Evolutionary conservation across 2,888 invertebrate genomes (phyloP).

Genomic region (Chromoteleia sp.): DNA sequence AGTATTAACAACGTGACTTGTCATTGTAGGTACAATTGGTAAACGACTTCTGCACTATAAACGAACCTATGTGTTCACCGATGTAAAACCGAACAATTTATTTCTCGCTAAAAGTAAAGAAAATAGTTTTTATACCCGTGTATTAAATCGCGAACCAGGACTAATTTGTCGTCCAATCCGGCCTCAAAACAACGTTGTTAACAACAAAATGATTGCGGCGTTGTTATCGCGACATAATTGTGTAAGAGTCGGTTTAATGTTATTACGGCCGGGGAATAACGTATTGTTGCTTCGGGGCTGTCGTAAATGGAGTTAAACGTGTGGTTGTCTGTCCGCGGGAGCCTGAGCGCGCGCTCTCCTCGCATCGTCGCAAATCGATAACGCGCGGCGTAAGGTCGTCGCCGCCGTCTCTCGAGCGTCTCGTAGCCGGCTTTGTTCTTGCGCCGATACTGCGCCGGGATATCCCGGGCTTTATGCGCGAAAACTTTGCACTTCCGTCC

Average conservation of each 20-base stretch:
- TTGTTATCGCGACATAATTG: conserved; percentile 46
- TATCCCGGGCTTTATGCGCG: conserved; percentile 67
- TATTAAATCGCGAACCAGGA: too few species aligned
- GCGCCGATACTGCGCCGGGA: conserved; percentile 69
- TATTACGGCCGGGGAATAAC: conserved; percentile 36
- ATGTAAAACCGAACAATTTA: too few species aligned
- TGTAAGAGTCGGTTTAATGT: conserved; percentile 38
- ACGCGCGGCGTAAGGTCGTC: conserved; percentile 72
- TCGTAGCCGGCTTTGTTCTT: conserved; percentile 73
- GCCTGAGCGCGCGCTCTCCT: conserved; percentile 62
- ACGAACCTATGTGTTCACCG: too few species aligned
- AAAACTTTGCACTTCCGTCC: conserved; percentile 55
- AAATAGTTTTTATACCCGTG: too few species aligned
- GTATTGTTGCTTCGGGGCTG: conserved; percentile 58
- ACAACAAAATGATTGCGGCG: conserved; percentile 43
- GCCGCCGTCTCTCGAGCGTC: conserved; percentile 75
- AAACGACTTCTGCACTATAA: too few species aligned
- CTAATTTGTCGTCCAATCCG: conserved; percentile 33
- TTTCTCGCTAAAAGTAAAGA: too few species aligned
- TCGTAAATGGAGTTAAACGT: conserved; percentile 60
- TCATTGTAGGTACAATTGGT: too few species aligned
- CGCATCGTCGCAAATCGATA: conserved; percentile 68
- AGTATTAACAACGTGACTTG: too few species aligned
- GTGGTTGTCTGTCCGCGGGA: conserved; percentile 58
- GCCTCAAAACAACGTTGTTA: conserved; percentile 24